Evolutionary conservation across 2,888 invertebrate genomes (phyloP).

Genomic region (Brachyptera risi): DNA sequence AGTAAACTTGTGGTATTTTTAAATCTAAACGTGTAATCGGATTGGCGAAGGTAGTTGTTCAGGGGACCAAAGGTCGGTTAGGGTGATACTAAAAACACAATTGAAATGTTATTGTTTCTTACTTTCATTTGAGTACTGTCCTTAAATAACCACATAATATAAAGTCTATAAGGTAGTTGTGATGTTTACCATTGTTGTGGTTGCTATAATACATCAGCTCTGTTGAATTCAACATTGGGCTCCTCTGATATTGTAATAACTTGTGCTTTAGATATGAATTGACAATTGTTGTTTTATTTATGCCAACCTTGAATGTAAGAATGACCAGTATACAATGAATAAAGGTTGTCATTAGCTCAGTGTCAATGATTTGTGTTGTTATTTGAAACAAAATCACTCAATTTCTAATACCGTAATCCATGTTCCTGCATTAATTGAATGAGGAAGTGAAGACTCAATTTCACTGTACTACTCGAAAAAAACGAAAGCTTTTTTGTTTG

Average conservation of each 20-base stretch:
- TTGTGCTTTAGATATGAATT: no score
- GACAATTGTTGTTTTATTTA: conserved; percentile 34
- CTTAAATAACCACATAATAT: background rate
- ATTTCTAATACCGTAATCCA: no score
- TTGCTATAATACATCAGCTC: no score
- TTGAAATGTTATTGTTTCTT: conserved; percentile 3
- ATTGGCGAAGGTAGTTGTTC: conserved; percentile 38
- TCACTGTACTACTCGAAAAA: no score
- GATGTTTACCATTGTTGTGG: no score
- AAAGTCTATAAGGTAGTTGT: background rate
- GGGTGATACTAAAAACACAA: conserved; percentile 10
- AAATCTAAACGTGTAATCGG: no score
- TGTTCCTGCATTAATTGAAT: background rate
- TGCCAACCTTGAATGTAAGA: conserved; percentile 43
- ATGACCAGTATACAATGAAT: conserved; percentile 55
- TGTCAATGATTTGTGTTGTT: conserved; percentile 38
- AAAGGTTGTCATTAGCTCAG: conserved; percentile 56
- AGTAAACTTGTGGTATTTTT: no score
- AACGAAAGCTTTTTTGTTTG: no score
- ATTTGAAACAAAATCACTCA: no score
- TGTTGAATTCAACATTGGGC: no score
- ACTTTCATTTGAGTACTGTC: no score
- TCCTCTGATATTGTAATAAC: conserved; percentile 10
- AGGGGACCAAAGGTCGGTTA: conserved; percentile 46
- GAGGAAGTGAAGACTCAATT: no score